Conservation (phyloP, 2,797 vertebrate genomes). For the Fundulus diaphanus region DNA sequence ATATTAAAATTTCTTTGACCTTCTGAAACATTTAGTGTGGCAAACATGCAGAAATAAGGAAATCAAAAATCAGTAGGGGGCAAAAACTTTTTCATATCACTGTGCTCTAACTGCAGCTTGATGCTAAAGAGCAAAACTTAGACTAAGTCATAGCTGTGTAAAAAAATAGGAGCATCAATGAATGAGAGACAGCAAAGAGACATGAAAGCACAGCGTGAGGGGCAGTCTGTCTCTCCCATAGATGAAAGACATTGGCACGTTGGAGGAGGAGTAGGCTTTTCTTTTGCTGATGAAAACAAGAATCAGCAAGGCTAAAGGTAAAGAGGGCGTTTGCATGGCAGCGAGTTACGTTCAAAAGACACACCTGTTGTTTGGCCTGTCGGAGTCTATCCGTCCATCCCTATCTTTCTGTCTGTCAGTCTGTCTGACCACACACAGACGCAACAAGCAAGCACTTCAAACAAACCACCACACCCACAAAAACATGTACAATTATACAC, state of each 20-base stretch:
- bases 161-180: conserved; percentile 55
- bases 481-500: conserved; percentile 44
- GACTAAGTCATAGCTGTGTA: conserved; percentile 51
- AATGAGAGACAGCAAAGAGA: conserved; percentile 44
- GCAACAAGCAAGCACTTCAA: conserved; percentile 81
- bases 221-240: conserved; percentile 68
- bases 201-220: conserved; percentile 51
- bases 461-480: conserved; percentile 72
- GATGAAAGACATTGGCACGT: conserved; percentile 78
- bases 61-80: too few species aligned
- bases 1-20: too few species aligned
- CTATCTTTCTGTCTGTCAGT: conserved; percentile 58
- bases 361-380: conserved; percentile 87
- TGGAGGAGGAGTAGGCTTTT: conserved; percentile 79
- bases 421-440: conserved; percentile 75
- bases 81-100: too few species aligned
- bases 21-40: too few species aligned
- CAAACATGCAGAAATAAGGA: too few species aligned
- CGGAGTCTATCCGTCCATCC: conserved; percentile 68
- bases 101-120: not conserved
- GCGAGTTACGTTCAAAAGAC: conserved; percentile 80
- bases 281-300: conserved; percentile 83
- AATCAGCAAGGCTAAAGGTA: conserved; percentile 80
- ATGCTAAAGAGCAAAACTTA: conserved; percentile 13
- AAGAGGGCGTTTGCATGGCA: conserved; percentile 75